Conservation (phyloP, 1,140 invertebrate genomes). For the Chlorops oryzae region DNA sequence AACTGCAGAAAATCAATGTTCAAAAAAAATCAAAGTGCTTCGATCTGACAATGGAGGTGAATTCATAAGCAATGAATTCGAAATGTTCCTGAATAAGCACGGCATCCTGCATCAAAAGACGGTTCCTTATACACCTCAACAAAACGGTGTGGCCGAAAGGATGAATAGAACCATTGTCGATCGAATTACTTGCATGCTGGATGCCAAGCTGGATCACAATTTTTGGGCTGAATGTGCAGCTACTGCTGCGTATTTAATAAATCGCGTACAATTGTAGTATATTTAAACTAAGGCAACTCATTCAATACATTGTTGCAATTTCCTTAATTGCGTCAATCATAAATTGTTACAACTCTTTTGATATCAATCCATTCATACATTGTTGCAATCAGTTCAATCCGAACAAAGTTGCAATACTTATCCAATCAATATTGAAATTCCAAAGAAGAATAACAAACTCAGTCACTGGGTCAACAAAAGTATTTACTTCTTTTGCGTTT, state of each 20-base stretch:
- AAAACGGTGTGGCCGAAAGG: constrained; percentile 6
- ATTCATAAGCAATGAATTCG: not conserved
- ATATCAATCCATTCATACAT: too few species aligned
- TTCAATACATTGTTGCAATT: too few species aligned
- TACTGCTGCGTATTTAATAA: constrained; percentile 20
- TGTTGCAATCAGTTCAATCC: too few species aligned
- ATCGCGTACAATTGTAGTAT: constrained; percentile 9
- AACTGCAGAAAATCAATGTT: constrained; percentile 7
- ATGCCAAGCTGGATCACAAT: constrained; percentile 34
- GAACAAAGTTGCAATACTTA: too few species aligned
- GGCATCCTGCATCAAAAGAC: constrained; percentile 3
- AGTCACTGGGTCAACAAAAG: too few species aligned
- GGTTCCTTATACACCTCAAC: not conserved
- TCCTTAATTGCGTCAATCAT: too few species aligned
- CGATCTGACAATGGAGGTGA: constrained; percentile 3
- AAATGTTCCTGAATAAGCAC: not conserved
- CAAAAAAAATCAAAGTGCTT: constrained; percentile 4
- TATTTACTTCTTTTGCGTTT: too few species aligned
- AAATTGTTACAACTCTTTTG: too few species aligned
- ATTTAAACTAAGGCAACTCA: too few species aligned
- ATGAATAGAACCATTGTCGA: constrained; percentile 14
- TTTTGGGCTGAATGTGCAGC: constrained; percentile 50
- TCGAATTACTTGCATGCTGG: constrained; percentile 17
- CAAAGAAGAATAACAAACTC: too few species aligned
- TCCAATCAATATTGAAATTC: too few species aligned